Conservation (phyloP, 2,888 invertebrate genomes). For the Brenthis hecate region DNA sequence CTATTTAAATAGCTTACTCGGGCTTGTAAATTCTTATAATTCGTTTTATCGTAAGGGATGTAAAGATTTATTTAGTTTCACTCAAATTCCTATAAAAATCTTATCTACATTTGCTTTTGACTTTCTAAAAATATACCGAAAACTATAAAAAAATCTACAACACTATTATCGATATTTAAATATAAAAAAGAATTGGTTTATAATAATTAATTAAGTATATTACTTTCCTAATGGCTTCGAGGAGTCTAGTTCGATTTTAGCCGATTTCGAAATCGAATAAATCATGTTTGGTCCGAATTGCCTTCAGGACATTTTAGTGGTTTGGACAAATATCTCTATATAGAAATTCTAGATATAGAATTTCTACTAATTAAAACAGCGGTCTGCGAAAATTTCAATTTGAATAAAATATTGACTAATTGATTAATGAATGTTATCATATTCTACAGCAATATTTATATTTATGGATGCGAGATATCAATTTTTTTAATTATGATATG, state of each 20-base stretch:
- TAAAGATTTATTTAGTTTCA: not conserved
- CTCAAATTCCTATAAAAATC: not conserved
- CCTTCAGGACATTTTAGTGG: not conserved
- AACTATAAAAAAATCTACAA: too few species aligned
- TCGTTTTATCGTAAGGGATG: slow-evolving; percentile 7
- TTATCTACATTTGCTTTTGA: not conserved
- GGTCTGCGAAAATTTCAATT: not conserved
- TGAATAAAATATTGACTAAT: not conserved
- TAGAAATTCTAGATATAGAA: not conserved
- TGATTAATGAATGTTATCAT: too few species aligned
- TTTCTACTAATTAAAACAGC: not conserved
- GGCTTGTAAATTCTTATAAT: slow-evolving; percentile 1
- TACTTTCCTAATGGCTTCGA: not conserved
- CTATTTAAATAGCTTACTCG: slow-evolving; percentile 5
- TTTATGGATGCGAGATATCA: too few species aligned
- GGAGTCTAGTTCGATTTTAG: slow-evolving; percentile 2
- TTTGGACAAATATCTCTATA: not conserved
- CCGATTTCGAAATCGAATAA: slow-evolving; percentile 5
- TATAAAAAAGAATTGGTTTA: too few species aligned
- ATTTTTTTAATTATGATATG: too few species aligned
- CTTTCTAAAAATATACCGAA: too few species aligned
- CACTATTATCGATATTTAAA: too few species aligned
- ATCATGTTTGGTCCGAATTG: not conserved
- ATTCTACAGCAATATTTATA: too few species aligned
- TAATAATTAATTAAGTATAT: not conserved